These are phyloP conservation scores for Cheilosia vulpina DNA, from an alignment of 2,888 invertebrate genomes.

Conservation along the genomic window DNA sequence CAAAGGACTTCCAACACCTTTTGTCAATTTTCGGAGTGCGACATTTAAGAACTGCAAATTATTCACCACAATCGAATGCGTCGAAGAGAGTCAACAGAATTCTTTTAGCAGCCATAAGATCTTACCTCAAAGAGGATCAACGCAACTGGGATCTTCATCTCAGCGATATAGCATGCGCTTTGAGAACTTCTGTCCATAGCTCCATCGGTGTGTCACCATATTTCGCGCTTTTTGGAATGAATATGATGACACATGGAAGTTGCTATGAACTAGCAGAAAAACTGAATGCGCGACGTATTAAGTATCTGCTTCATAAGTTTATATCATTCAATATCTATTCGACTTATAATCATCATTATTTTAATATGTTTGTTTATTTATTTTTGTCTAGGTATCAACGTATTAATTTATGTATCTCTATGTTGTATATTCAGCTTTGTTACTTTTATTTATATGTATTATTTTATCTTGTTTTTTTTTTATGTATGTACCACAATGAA, in stretches of 20 bases:
- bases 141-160: constrained; percentile 63
- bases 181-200: constrained; percentile 42
- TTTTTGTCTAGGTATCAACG: too few relatives aligned
- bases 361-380: too few relatives aligned
- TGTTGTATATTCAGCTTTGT: too few relatives aligned
- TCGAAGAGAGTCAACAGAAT: constrained; percentile 79
- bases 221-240: constrained; percentile 39
- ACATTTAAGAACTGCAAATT: constrained; percentile 56
- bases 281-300: neutral
- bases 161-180: constrained; percentile 49
- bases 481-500: too few relatives aligned
- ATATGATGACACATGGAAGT: constrained; percentile 46
- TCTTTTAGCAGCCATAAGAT: constrained; percentile 77
- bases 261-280: neutral
- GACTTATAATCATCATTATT: too few relatives aligned
- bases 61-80: constrained; percentile 75
- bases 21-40: neutral
- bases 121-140: constrained; percentile 63
- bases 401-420: too few relatives aligned
- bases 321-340: too few relatives aligned
- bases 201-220: constrained; percentile 56
- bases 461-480: too few relatives aligned
- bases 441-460: too few relatives aligned
- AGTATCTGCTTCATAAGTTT: too few relatives aligned
- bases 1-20: constrained; percentile 61